Base-by-base conservation (phyloP, 2,888 invertebrate genomes). In the Trissonchulus sp. region DNA sequence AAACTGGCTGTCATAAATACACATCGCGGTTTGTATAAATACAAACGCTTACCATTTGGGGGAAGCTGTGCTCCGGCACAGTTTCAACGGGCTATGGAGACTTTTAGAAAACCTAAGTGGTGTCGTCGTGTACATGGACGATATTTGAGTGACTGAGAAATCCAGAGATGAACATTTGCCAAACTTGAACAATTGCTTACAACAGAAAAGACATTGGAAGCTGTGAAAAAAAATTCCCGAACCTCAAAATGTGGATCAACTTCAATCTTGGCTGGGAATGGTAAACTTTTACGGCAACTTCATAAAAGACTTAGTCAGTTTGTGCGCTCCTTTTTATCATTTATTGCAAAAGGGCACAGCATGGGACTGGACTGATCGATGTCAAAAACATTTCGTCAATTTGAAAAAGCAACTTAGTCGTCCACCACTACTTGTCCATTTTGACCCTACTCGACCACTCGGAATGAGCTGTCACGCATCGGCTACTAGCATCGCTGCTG, bases 1-100 rank as follows among this genome's bases (percentile, higher is more conserved):
- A 65, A 81, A 75, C 77, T 79, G n/a, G 74, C 80, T 34, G 80
- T 79, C n/a, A 79, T 83, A 23, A 82, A 81, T 76, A 83, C 81
- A 15, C 78, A 79, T 73, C 75, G 78, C 68, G 82, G 81, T 8
- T 28, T 65, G 30, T 34, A 15, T 18, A 8, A 15, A 15, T 34
- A 65, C 30, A 31, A 31, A 65, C 65, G 65, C 3, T 28, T 65
- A 15, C 65, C 65, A 15, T 65, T 65, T 34, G 34, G 65, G 31
- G 34, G 3, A 28, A n/a, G n/a, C 31, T 65, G 31, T 31, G 30
- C 65, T 34, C 65, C 65, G 8, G 65, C 31, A 8, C n/a, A 65
- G 15, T 65, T 18, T 34, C 65, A 65, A 28, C 8, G n/a, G 34
- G 34, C 30, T 15, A 65, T 65, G 65, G 65, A 65, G n/a, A 28